Base-by-base conservation (phyloP, 2,888 invertebrate genomes). In the Dexiosoma caninum region DNA sequence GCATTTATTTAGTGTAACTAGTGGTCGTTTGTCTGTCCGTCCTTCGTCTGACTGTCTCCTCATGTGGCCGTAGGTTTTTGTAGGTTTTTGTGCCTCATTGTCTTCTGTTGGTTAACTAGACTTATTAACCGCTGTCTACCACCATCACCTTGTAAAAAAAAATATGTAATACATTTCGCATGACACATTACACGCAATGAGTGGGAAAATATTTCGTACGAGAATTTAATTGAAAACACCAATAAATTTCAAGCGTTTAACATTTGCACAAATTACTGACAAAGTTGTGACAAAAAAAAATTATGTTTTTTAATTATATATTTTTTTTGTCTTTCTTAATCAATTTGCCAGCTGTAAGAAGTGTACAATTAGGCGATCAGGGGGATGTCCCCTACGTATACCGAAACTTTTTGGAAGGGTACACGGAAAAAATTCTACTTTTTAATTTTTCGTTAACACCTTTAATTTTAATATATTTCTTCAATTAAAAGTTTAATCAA, bases 1-100 rank as follows among this genome's bases (percentile, higher is more conserved):
- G 67, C 77, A 74, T 51, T 81, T 42, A 44, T 81, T 81, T 77
- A 81, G 37, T 72, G 60, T 46, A 53, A 51, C 42, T 19, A 9
- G 12, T 10, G 27, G 27, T 6, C 6, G 27, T 27, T 6, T 27
- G 14, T 60, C 16, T 21, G 49, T 51, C 42, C 27, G 12, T 59
- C 10, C 27, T 3, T 27, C 6, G 27, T 27, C 27, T 27, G 27
- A 6, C 27, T 27, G 19, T 60, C 10, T 35, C 8, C 10, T 5
- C 32, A 14, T 42, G 27, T 37, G 14, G 32, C 60, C 62, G 12
- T 60, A n/a, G 27, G 19, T 14, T 66, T 64, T 23, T 8, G 0
- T 55, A 37, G n/a, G 16, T 37, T 19, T 66, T 42, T 10, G 8
- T 21, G 23, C 37, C 19, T 66, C 16, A 8, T 10, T 30, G 27